Conservation (phyloP, 2,888 invertebrate species). For the Rotaria sp. region DNA sequence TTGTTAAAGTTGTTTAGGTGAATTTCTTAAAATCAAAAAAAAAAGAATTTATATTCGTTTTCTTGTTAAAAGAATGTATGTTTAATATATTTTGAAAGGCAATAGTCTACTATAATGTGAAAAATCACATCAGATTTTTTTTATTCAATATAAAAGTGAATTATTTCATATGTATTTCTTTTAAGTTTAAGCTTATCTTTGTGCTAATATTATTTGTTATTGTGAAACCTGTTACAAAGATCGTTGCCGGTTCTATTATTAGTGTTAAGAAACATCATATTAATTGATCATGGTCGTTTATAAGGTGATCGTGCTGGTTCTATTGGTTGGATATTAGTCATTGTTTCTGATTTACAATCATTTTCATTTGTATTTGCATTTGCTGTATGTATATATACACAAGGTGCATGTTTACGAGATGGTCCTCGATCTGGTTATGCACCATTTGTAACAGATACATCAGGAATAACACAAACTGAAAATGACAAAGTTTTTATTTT, state of each 20-base stretch:
- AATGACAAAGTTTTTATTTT: not conserved
- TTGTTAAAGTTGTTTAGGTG: not conserved
- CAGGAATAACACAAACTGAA: conserved; percentile 11
- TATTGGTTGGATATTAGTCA: conserved; percentile 35
- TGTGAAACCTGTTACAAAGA: not conserved
- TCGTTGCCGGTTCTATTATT: not conserved
- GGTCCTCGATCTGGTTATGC: not conserved
- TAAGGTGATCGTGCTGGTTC: not conserved
- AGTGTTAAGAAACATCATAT: not conserved
- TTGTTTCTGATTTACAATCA: conserved; percentile 30
- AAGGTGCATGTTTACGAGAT: conserved; percentile 36
- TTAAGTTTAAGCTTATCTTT: not conserved
- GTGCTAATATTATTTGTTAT: conserved; percentile 1
- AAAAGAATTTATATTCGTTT: not conserved
- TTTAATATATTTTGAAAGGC: not conserved
- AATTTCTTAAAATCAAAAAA: too few species aligned
- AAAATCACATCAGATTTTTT: not conserved
- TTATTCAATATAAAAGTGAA: not conserved
- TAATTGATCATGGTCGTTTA: not conserved
- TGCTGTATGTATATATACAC: conserved; percentile 38
- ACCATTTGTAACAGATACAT: not conserved
- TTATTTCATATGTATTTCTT: too few species aligned
- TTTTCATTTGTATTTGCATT: conserved; percentile 34
- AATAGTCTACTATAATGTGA: conserved; percentile 5
- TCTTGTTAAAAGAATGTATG: not conserved